Percentiles rank a stretch among this genome's conserved stretches.
Conservation (phyloP, 2,113 vertebrate species). For the Tenrec ecaudatus region DNA sequence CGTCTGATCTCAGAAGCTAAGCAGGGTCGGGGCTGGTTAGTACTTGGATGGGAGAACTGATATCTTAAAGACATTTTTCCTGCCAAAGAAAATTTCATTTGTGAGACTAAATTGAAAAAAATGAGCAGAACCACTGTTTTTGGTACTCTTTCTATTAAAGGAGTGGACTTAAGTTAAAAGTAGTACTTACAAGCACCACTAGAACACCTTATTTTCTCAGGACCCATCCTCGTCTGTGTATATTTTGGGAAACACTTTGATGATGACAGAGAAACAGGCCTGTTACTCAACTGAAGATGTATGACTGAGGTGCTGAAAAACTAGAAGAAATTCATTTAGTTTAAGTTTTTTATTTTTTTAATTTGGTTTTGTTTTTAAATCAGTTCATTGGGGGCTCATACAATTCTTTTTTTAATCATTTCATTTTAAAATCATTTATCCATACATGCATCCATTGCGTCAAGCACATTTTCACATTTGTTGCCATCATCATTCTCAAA, state of each 20-base stretch:
- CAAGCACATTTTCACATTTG: too few relatives aligned
- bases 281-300: background rate
- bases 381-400: too few relatives aligned
- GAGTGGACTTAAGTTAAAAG: conserved; percentile 4
- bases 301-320: background rate
- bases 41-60: too few relatives aligned
- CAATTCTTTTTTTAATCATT: too few relatives aligned
- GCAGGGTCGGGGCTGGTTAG: too few relatives aligned
- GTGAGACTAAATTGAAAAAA: conserved; percentile 6
- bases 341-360: too few relatives aligned
- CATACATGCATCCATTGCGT: too few relatives aligned
- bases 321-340: background rate
- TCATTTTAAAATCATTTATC: too few relatives aligned
- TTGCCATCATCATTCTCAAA: too few relatives aligned
- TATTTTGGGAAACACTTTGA: background rate
- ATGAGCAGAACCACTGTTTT: conserved; percentile 9
- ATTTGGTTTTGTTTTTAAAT: too few relatives aligned
- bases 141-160: conserved; percentile 4
- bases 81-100: background rate
- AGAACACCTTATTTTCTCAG: background rate
- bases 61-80: background rate
- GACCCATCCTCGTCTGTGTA: background rate
- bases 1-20: too few relatives aligned
- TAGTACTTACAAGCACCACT: background rate
- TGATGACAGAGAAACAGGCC: background rate